phyloP scores from a whole-genome alignment of 2,797 vertebrate genomes.

The Melopsittacus undulatus region DNA sequence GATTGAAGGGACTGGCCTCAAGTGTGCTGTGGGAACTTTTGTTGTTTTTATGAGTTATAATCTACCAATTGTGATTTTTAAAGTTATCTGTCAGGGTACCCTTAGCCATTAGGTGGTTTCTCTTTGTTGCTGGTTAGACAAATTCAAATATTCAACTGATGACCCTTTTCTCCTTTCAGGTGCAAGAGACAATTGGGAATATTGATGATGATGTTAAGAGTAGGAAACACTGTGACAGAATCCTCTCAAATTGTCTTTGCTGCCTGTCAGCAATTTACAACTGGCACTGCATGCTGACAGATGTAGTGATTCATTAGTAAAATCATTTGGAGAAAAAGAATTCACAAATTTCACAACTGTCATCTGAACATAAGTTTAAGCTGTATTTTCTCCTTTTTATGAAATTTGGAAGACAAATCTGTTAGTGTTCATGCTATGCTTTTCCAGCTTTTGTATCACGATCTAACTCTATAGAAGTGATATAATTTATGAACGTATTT shows the following conservation, averaged over 20 bases:
- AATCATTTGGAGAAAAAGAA: slow-evolving; percentile 2
- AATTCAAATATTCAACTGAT: background rate
- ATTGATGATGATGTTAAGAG: background rate
- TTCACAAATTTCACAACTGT: background rate
- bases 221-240: background rate
- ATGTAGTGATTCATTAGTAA: background rate
- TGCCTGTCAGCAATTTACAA: slow-evolving; percentile 13
- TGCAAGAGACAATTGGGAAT: background rate
- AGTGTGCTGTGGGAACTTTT: background rate
- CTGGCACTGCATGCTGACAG: background rate
- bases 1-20: background rate
- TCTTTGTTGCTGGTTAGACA: background rate
- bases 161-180: background rate
- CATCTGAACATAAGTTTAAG: background rate
- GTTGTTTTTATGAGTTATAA: background rate
- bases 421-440: background rate
- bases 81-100: background rate
- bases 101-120: background rate
- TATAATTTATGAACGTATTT: background rate
- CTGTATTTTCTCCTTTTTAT: background rate
- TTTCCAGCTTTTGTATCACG: background rate
- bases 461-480: background rate
- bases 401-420: background rate
- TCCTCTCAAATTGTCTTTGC: background rate
- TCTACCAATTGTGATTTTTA: background rate